Evolutionary conservation across 2,113 vertebrate genomes (phyloP).

Genomic region (Rhinogobius similis): DNA sequence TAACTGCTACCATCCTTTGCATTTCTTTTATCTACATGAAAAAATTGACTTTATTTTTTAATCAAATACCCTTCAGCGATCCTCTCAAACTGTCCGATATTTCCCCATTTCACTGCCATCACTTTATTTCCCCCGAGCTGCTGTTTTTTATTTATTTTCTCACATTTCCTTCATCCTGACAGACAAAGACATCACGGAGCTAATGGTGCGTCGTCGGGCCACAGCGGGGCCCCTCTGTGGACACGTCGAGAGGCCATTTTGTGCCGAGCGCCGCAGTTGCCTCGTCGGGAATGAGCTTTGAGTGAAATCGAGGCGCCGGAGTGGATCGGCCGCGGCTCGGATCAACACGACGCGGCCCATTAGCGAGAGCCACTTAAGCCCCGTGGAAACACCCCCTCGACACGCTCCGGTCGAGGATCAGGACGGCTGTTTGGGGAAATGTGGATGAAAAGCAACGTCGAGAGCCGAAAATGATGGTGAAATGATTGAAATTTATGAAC

Average conservation of each 20-base stretch:
- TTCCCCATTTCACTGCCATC: background rate
- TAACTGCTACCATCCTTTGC: too few relatives aligned
- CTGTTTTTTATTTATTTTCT: background rate
- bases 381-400: too few relatives aligned
- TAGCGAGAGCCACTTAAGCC: background rate
- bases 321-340: background rate
- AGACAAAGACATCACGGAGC: constrained; percentile 1
- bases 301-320: background rate
- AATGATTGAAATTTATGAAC: too few relatives aligned
- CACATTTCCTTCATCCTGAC: background rate
- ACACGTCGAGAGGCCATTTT: constrained; percentile 14
- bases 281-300: constrained; percentile 32
- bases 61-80: background rate
- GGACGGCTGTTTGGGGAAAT: too few relatives aligned
- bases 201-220: constrained; percentile 21
- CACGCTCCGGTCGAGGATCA: too few relatives aligned
- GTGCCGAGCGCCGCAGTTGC: background rate
- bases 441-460: too few relatives aligned
- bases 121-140: background rate
- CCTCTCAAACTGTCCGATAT: background rate
- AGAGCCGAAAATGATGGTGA: too few relatives aligned
- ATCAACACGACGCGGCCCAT: background rate
- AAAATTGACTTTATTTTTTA: background rate
- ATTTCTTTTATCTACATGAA: background rate
- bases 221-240: constrained; percentile 15